Evolutionary conservation across 1,140 invertebrate genomes (phyloP).

Genomic region (Campoletis sonorensis): DNA sequence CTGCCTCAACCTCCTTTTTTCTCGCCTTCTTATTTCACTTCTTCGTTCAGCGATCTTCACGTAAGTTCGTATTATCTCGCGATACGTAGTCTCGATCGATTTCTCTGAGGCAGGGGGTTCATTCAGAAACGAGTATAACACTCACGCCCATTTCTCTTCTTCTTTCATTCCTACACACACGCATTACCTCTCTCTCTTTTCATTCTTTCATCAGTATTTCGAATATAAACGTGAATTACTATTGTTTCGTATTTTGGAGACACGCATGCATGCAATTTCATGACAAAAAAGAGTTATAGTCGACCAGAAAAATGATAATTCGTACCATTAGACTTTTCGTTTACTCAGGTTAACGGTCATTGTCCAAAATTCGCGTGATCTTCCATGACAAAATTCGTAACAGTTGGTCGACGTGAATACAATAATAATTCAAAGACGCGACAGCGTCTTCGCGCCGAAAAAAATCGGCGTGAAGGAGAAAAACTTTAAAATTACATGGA

Average conservation of each 20-base stretch:
- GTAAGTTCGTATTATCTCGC: slow-evolving; percentile 23
- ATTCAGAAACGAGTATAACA: slow-evolving; percentile 26
- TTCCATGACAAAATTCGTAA: not conserved
- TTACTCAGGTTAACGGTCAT: not conserved
- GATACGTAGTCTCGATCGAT: slow-evolving; percentile 35
- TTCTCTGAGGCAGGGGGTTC: slow-evolving; percentile 11
- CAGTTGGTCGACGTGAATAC: not conserved
- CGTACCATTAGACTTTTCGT: no score
- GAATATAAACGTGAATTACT: not conserved
- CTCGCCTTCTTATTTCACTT: not conserved
- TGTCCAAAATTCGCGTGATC: not conserved
- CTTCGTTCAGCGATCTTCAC: not conserved
- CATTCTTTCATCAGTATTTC: not conserved
- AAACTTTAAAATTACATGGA: no score
- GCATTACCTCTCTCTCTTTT: not conserved
- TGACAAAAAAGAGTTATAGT: not conserved
- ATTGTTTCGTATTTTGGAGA: not conserved
- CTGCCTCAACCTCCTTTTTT: not conserved
- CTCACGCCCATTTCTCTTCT: slow-evolving; percentile 13
- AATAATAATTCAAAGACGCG: no score
- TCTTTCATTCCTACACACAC: not conserved
- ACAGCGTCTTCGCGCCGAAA: no score
- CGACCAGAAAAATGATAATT: not conserved
- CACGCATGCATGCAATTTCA: not conserved
- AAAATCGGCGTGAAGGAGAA: no score